Percentiles rank a stretch among this genome's conserved stretches.
These are phyloP conservation scores for Berghia stephanieae DNA, from an alignment of 1,140 invertebrate species.

Conservation along the genomic window DNA sequence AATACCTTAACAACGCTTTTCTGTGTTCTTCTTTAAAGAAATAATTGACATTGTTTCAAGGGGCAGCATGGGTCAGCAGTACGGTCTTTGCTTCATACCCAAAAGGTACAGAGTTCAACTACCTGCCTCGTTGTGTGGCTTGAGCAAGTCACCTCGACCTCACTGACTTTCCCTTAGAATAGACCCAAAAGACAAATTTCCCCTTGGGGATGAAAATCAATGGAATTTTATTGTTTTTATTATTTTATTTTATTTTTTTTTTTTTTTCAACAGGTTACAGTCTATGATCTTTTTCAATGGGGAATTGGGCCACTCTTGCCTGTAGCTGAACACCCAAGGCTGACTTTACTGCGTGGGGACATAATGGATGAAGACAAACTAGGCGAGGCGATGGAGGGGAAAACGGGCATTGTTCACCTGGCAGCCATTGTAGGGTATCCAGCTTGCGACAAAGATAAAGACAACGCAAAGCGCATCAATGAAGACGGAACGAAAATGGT, in stretches of 20 bases:
- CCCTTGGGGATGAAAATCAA: no score
- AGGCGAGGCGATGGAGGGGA: conserved; percentile 41
- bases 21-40: no score
- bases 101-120: no score
- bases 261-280: conserved; percentile 34
- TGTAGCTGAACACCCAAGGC: conserved; percentile 41
- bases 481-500: conserved; percentile 51
- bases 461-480: conserved; percentile 48
- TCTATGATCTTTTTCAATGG: conserved; percentile 56
- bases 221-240: background rate
- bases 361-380: conserved; percentile 46
- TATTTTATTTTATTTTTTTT: background rate
- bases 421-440: conserved; percentile 61
- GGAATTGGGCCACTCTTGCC: conserved; percentile 46
- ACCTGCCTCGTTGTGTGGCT: no score
- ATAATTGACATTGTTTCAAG: no score
- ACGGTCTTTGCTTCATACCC: no score
- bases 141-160: no score
- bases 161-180: no score
- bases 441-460: conserved; percentile 56
- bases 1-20: no score
- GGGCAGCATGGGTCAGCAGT: no score
- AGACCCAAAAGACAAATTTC: no score
- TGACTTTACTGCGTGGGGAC: conserved; percentile 50
- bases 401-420: conserved; percentile 51